A percentile compares a stretch with the other conserved stretches of the same genome.
phyloP scores from a whole-genome alignment of 1,140 invertebrate genomes.

The Bombus soroeensis region DNA sequence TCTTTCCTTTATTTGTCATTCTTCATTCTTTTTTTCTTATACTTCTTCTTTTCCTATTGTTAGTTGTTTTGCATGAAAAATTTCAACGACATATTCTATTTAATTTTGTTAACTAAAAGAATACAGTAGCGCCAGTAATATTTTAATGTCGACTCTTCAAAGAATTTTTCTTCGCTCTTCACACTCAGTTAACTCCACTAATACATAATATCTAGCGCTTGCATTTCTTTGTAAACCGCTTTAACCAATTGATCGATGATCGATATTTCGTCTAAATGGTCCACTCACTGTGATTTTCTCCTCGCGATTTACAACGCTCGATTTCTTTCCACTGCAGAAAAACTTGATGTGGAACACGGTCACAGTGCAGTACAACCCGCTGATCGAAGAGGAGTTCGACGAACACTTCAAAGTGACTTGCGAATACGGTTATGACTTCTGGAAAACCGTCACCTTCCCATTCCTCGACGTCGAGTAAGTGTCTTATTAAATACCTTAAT shows the following conservation, averaged over 20 bases:
- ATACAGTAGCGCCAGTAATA: no score
- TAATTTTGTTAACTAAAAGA: no score
- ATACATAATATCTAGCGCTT: not conserved
- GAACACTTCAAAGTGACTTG: conserved; percentile 98
- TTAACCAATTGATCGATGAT: not conserved
- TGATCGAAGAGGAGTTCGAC: conserved; percentile 97
- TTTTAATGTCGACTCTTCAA: no score
- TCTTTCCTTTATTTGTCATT: not conserved
- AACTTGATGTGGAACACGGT: conserved; percentile 98
- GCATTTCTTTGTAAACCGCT: no score
- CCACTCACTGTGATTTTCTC: no score
- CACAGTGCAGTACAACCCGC: conserved; percentile 95
- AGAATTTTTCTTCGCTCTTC: not conserved
- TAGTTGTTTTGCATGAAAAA: no score
- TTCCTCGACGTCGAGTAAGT: conserved; percentile 97
- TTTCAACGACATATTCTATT: no score
- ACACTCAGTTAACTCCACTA: not conserved
- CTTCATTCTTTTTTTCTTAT: not conserved
- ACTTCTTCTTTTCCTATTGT: no score
- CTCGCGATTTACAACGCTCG: not conserved
- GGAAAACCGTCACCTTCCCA: conserved; percentile 97
- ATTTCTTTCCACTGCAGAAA: conserved; percentile 85
- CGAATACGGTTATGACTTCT: conserved; percentile 97
- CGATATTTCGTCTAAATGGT: not conserved
- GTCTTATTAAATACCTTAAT: not conserved